These are phyloP conservation scores for Neopipo cinnamomea DNA, from an alignment of 2,113 vertebrate genomes.

Conservation along the genomic window DNA sequence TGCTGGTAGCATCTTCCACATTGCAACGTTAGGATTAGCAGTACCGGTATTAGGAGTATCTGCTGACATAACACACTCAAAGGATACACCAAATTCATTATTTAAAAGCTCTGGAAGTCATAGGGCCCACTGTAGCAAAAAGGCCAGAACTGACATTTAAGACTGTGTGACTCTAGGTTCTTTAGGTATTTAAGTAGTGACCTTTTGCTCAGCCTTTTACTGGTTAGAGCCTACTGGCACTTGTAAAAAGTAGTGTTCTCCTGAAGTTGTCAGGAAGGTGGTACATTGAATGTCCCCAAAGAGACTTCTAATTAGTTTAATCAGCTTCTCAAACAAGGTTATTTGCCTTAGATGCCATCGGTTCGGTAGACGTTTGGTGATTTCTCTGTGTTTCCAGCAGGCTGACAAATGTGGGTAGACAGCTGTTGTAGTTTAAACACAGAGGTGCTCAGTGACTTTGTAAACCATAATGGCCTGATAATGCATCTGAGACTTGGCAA, in stretches of 20 bases:
- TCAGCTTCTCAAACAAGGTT: neutral
- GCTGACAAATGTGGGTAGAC: neutral
- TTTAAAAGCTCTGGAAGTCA: neutral
- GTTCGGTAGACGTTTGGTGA: neutral
- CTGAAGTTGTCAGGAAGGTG: neutral
- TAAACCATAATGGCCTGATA: neutral
- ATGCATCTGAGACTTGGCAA: neutral
- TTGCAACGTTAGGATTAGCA: neutral
- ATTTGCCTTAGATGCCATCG: neutral
- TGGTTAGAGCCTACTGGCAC: neutral
- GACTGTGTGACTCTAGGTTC: neutral
- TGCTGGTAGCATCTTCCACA: conserved; percentile 10
- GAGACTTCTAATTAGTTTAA: neutral
- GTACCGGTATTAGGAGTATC: neutral
- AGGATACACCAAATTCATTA: neutral
- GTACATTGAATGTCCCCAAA: neutral
- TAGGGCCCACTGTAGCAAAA: neutral
- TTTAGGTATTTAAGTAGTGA: neutral
- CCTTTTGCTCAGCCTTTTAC: neutral
- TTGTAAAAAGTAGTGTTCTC: neutral
- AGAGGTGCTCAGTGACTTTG: neutral
- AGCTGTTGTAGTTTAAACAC: neutral
- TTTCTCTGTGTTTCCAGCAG: neutral
- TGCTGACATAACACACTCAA: neutral
- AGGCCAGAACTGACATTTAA: neutral